phyloP scores from a whole-genome alignment of 1,140 invertebrate genomes.

The Drosophila sulfurigaster region DNA sequence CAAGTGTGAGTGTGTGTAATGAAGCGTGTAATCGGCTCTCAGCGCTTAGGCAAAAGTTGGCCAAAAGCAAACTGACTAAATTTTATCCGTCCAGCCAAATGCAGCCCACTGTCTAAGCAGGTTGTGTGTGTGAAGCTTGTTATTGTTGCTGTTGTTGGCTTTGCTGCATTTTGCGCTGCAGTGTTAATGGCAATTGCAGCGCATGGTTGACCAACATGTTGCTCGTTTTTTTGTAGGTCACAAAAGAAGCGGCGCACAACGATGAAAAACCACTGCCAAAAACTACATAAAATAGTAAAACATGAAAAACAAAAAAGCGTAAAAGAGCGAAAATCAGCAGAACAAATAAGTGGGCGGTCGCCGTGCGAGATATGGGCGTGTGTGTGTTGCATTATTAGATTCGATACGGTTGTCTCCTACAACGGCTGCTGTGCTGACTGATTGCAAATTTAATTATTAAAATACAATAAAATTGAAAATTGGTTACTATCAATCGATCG shows the following conservation, averaged over 20 bases:
- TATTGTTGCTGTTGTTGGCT: slow-evolving; percentile 44
- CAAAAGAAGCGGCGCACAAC: slow-evolving; percentile 37
- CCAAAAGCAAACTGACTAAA: slow-evolving; percentile 42
- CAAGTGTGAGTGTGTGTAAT: slow-evolving; percentile 38
- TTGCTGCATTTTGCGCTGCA: slow-evolving; percentile 55
- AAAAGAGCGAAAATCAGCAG: slow-evolving; percentile 3
- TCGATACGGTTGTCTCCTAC: slow-evolving; percentile 15
- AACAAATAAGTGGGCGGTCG: slow-evolving; percentile 27
- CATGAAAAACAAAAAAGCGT: not conserved
- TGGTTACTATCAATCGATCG: slow-evolving; percentile 30
- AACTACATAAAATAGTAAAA: slow-evolving; percentile 6
- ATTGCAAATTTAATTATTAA: slow-evolving; percentile 28
- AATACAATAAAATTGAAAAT: slow-evolving; percentile 17
- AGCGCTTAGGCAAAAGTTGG: slow-evolving; percentile 54
- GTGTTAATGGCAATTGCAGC: slow-evolving; percentile 82
- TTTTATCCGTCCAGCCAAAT: slow-evolving; percentile 52
- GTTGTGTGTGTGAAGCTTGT: slow-evolving; percentile 10
- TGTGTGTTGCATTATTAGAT: slow-evolving; percentile 10
- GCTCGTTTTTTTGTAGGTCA: slow-evolving; percentile 80
- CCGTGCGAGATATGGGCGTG: slow-evolving; percentile 36
- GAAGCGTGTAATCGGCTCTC: slow-evolving; percentile 62
- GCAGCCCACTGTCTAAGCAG: slow-evolving; percentile 14
- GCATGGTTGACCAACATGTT: slow-evolving; percentile 81
- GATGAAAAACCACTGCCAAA: not conserved
- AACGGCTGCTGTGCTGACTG: slow-evolving; percentile 11